phyloP scores from a whole-genome alignment of 2,113 vertebrate species.

The Talpa occidentalis region DNA sequence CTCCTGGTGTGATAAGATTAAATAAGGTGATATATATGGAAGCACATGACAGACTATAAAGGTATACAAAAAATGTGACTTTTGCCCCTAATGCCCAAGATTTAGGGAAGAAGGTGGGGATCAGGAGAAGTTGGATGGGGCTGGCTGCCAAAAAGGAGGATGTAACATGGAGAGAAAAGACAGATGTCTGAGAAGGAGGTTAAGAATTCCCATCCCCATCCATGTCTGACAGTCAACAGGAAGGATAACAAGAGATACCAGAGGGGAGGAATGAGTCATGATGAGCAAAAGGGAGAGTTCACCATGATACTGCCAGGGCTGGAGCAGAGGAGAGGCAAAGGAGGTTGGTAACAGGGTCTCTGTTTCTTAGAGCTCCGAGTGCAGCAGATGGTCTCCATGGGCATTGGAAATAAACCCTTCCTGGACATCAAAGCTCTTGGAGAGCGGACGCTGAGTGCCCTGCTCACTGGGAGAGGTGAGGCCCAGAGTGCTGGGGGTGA shows the following conservation, averaged over 20 bases:
- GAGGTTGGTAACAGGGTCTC: conserved; percentile 35
- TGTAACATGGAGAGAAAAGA: not conserved
- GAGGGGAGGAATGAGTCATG: not conserved
- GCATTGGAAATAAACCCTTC: conserved; percentile 91
- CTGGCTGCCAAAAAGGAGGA: too few species aligned
- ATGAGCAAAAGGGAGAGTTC: not conserved
- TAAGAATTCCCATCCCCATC: not conserved
- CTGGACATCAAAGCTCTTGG: conserved; percentile 89
- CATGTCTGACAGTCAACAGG: not conserved
- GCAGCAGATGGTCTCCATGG: conserved; percentile 94
- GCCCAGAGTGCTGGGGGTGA: conserved; percentile 73
- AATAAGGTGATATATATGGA: not conserved
- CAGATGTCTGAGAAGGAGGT: not conserved
- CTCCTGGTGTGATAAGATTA: not conserved
- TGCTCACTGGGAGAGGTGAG: conserved; percentile 86
- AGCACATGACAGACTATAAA: not conserved
- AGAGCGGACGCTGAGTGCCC: conserved; percentile 89
- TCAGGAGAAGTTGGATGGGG: not conserved
- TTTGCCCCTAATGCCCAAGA: conserved; percentile 21
- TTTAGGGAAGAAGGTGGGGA: not conserved
- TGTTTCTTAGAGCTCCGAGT: conserved; percentile 89
- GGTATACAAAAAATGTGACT: not conserved
- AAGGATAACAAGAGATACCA: not conserved
- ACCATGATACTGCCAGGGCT: not conserved
- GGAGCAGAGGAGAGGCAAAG: not conserved